Percentiles rank a stretch among this genome's conserved stretches.
Evolutionary conservation across 2,888 invertebrate species (phyloP).

Genomic region (Pammene aurita): DNA sequence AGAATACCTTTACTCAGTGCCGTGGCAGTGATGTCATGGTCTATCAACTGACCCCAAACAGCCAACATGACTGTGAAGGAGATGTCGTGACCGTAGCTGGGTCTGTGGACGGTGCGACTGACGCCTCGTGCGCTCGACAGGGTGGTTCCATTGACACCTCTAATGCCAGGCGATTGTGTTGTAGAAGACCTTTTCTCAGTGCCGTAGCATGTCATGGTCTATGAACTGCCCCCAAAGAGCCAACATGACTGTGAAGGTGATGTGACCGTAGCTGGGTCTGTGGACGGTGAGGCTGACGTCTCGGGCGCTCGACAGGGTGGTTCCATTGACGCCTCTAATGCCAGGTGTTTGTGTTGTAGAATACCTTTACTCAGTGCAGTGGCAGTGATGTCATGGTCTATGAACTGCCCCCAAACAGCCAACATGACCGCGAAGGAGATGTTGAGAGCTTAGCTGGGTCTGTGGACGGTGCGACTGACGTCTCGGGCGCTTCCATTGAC

Average conservation of each 20-base stretch:
- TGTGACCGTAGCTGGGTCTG: too few relatives aligned
- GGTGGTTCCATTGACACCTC: slow-evolving; percentile 72
- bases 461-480: slow-evolving; percentile 88
- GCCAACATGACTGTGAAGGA: slow-evolving; percentile 92
- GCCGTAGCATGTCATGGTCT: too few relatives aligned
- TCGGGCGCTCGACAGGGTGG: too few relatives aligned
- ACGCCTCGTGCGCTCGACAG: slow-evolving; percentile 90
- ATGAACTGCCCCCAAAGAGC: too few relatives aligned
- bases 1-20: slow-evolving; percentile 86
- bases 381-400: slow-evolving; percentile 94
- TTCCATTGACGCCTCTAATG: too few relatives aligned
- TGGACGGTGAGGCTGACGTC: too few relatives aligned
- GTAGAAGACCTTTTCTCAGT: too few relatives aligned
- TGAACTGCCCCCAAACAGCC: slow-evolving; percentile 94
- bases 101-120: slow-evolving; percentile 88
- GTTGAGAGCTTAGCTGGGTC: slow-evolving; percentile 88
- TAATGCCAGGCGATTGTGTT: too few relatives aligned
- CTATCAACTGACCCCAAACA: slow-evolving; percentile 94
- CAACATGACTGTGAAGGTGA: too few relatives aligned
- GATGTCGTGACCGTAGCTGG: slow-evolving; percentile 88
- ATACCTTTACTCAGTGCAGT: slow-evolving; percentile 89
- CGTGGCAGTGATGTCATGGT: slow-evolving; percentile 94
- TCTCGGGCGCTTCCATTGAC: slow-evolving; percentile 86
- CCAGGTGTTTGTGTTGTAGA: too few relatives aligned
- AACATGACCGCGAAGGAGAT: slow-evolving; percentile 91